These are phyloP conservation scores for Trichomycterus rosablanca DNA, from an alignment of 2,113 vertebrate genomes.

Conservation along the genomic window DNA sequence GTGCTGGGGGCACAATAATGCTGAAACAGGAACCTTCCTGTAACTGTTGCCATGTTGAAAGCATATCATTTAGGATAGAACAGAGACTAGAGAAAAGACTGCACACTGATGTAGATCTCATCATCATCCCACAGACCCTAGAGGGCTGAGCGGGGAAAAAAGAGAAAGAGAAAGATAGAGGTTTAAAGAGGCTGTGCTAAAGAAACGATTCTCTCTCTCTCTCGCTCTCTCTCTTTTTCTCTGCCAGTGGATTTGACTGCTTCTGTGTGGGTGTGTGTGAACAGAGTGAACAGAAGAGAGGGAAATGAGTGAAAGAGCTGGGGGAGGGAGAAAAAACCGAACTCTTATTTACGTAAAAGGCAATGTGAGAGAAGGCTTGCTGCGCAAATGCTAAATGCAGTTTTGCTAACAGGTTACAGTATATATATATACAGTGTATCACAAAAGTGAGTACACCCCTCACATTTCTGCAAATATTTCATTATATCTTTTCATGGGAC, in stretches of 20 bases:
- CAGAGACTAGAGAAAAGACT: constrained; percentile 32
- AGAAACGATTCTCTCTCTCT: constrained; percentile 64
- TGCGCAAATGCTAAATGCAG: constrained; percentile 52
- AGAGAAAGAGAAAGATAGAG: constrained; percentile 37
- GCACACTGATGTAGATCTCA: constrained; percentile 32
- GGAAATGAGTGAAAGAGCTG: constrained; percentile 59
- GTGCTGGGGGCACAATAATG: too few relatives aligned
- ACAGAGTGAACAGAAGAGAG: constrained; percentile 60
- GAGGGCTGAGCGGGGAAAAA: constrained; percentile 12
- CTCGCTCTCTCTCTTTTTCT: constrained; percentile 68
- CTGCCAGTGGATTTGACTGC: constrained; percentile 70
- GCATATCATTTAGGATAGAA: too few relatives aligned
- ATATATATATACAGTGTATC: too few relatives aligned
- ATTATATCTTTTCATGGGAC: too few relatives aligned
- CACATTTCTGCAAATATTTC: too few relatives aligned
- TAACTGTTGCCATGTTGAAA: too few relatives aligned
- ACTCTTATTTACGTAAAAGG: constrained; percentile 73
- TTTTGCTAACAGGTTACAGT: constrained; percentile 35
- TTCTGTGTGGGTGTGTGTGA: constrained; percentile 74
- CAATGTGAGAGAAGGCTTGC: constrained; percentile 66
- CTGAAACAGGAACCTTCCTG: too few relatives aligned
- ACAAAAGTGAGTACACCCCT: too few relatives aligned
- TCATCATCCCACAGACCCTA: constrained; percentile 33
- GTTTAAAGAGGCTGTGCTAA: constrained; percentile 39
- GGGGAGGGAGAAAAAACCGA: constrained; percentile 51